phyloP scores from a whole-genome alignment of 2,113 vertebrate genomes.

The Ctenodactylus gundi region DNA sequence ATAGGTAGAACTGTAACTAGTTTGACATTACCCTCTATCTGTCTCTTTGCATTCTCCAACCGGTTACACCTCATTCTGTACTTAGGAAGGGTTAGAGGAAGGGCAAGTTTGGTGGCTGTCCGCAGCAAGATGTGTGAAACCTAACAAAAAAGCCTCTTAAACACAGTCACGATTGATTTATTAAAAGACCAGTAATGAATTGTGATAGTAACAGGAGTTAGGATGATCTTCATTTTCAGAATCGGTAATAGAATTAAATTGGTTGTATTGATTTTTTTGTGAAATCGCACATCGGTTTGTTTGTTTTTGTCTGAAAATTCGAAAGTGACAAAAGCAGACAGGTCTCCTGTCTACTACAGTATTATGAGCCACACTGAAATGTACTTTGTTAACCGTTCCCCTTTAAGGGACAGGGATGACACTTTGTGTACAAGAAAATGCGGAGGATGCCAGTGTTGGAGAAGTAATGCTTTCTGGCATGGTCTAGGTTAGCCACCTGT shows the following conservation, averaged over 20 bases:
- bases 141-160: neutral
- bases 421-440: constrained; percentile 9
- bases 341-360: neutral
- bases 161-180: neutral
- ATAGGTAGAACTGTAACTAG: neutral
- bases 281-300: neutral
- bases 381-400: neutral
- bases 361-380: neutral
- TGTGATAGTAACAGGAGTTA: neutral
- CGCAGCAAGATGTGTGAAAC: neutral
- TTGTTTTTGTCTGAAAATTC: neutral
- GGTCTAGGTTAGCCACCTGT: constrained; percentile 86
- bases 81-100: neutral
- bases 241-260: neutral
- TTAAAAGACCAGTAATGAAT: neutral
- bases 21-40: neutral
- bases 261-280: neutral
- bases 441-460: neutral
- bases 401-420: constrained; percentile 30
- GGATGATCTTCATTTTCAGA: neutral
- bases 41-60: neutral
- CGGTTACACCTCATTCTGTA: neutral
- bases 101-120: neutral
- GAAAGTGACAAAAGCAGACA: neutral
- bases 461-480: constrained; percentile 81